A percentile compares a stretch with the other conserved stretches of the same genome.
Evolutionary conservation across 2,113 vertebrate genomes (phyloP).

Genomic region (Pampusana beccarii): DNA sequence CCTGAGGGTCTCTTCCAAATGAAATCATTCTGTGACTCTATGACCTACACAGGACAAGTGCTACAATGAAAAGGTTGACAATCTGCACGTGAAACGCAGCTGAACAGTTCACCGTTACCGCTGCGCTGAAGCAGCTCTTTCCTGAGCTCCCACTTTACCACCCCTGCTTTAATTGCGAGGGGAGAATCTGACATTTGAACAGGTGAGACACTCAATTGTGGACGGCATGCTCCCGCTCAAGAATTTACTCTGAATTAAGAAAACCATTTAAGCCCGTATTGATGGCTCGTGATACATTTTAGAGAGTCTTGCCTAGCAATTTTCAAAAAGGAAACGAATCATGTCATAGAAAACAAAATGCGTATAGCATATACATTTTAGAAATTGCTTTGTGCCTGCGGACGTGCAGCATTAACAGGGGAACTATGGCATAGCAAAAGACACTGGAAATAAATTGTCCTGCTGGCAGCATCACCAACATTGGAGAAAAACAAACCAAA

Average conservation of each 20-base stretch:
- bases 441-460: neutral
- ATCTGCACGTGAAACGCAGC: neutral
- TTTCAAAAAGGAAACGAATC: neutral
- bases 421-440: neutral
- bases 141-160: neutral
- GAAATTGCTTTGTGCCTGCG: neutral
- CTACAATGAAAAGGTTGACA: neutral
- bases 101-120: neutral
- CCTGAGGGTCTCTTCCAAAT: too few relatives aligned
- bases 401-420: neutral
- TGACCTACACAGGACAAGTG: neutral
- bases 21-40: too few relatives aligned
- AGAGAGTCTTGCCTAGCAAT: neutral
- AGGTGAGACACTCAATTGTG: neutral
- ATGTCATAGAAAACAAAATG: neutral
- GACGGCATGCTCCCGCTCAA: neutral
- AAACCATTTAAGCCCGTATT: neutral
- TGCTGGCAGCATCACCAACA: neutral
- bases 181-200: neutral
- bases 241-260: neutral
- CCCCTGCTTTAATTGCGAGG: neutral
- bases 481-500: rapidly evolving
- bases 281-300: neutral
- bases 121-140: neutral
- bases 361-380: rapidly evolving